Percentiles rank a stretch among this genome's conserved stretches.
phyloP scores from a whole-genome alignment of 2,113 vertebrate genomes.

The Carollia perspicillata region DNA sequence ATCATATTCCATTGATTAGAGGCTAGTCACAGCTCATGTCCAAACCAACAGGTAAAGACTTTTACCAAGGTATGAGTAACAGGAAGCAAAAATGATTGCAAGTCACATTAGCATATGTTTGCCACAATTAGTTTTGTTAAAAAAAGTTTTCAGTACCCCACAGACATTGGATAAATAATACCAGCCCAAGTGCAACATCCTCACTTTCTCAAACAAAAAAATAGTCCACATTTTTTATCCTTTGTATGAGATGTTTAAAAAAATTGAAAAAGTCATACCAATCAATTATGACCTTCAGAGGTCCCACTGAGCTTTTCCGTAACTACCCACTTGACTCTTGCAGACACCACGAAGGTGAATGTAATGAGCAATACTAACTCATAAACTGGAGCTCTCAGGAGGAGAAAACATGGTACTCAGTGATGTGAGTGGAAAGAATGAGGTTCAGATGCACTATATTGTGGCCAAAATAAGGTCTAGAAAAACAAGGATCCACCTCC shows the following conservation, averaged over 20 bases:
- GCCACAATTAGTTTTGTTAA: not conserved
- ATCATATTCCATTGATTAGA: not conserved
- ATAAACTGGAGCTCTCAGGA: not conserved
- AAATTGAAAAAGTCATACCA: not conserved
- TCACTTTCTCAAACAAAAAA: not conserved
- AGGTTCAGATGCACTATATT: not conserved
- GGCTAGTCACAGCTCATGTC: not conserved
- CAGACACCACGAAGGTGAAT: not conserved
- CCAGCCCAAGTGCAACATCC: fast-evolving
- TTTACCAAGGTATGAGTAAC: not conserved
- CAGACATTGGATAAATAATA: not conserved
- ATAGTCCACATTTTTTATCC: not conserved
- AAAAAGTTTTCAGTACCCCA: not conserved
- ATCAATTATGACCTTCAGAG: not conserved
- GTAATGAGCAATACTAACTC: not conserved
- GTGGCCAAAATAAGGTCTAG: not conserved
- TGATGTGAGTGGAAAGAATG: not conserved
- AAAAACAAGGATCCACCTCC: not conserved
- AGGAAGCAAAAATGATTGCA: not conserved
- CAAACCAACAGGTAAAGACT: not conserved
- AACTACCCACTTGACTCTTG: not conserved
- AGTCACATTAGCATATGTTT: not conserved
- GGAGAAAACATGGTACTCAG: not conserved
- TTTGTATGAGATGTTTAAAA: not conserved
- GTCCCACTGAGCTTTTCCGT: not conserved